Evolutionary conservation across 2,113 vertebrate species (phyloP).

Genomic region (Apeltes quadracus): DNA sequence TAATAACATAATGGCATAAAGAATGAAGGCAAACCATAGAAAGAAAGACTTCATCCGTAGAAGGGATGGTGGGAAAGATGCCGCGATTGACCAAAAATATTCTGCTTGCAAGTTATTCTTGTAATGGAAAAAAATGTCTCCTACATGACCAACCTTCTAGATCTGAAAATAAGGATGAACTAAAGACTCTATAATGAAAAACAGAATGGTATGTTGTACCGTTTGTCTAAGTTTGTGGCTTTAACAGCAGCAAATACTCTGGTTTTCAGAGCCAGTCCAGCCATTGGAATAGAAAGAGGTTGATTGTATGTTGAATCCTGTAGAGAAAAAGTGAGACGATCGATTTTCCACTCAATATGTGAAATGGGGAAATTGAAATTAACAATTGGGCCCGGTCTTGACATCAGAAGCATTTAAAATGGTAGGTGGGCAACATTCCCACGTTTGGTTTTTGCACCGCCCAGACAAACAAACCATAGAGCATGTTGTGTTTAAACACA

Average conservation of each 20-base stretch:
- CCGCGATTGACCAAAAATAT: conserved; percentile 1
- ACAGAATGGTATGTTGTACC: conserved; percentile 74
- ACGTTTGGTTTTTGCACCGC: neutral
- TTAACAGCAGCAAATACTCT: conserved; percentile 96
- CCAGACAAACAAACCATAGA: neutral
- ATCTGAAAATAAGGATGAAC: neutral
- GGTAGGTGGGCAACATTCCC: neutral
- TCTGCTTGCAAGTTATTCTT: neutral
- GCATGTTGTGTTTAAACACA: neutral
- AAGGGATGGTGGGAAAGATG: conserved; percentile 34
- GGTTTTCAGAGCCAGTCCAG: conserved; percentile 94
- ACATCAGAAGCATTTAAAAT: neutral
- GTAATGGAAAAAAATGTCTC: neutral
- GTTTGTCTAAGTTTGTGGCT: conserved; percentile 94
- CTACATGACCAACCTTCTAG: neutral
- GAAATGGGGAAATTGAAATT: neutral
- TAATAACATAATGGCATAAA: conserved; percentile 65
- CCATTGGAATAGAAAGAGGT: conserved; percentile 89
- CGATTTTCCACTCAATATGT: neutral
- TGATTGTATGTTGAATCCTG: conserved; percentile 94
- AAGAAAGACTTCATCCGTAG: conserved; percentile 30
- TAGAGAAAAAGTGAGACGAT: conserved; percentile 25
- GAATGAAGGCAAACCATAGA: conserved; percentile 41
- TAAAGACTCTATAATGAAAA: conserved; percentile 1
- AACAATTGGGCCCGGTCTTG: neutral